Percentiles rank a stretch among this genome's conserved stretches.
These are phyloP conservation scores for Fistularia tabacaria DNA, from an alignment of 2,797 vertebrate species.

Conservation along the genomic window DNA sequence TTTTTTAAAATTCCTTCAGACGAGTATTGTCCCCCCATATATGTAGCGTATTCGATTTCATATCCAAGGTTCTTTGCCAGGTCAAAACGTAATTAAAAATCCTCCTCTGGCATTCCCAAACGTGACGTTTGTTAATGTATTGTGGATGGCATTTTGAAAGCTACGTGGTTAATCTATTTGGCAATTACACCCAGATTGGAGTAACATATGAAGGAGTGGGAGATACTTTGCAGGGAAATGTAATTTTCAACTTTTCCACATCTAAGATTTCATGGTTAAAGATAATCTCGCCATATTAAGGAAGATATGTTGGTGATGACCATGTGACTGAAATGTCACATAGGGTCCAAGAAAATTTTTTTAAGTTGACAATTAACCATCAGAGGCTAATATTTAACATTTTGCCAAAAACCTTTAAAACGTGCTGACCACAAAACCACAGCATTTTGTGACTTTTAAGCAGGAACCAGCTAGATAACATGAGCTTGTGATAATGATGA, in stretches of 20 bases:
- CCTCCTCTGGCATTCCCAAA: constrained; percentile 30
- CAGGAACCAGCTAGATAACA: too few relatives aligned
- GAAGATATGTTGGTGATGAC: constrained; percentile 14
- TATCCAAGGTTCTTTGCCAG: constrained; percentile 29
- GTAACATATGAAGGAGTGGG: constrained; percentile 8
- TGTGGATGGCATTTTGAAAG: constrained; percentile 54
- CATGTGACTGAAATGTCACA: too few relatives aligned
- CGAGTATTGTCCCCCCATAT: constrained; percentile 25
- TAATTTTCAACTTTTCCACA: constrained; percentile 27
- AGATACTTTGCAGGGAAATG: constrained; percentile 16
- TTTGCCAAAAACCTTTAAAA: too few relatives aligned
- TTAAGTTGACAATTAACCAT: too few relatives aligned
- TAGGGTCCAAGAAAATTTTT: too few relatives aligned
- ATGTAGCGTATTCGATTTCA: too few relatives aligned
- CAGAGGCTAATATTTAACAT: too few relatives aligned
- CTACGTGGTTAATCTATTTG: constrained; percentile 51
- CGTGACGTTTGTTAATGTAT: constrained; percentile 25
- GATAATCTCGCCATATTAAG: constrained; percentile 25
- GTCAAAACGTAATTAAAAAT: constrained; percentile 64
- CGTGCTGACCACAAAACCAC: too few relatives aligned
- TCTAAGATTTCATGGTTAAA: constrained; percentile 15
- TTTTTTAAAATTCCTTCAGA: constrained; percentile 33
- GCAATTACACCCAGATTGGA: constrained; percentile 24
- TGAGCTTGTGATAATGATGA: too few relatives aligned
- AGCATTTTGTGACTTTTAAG: too few relatives aligned